Conservation (phyloP, 92 coral and sea anemone species). For the Pocillopora meandrina region DNA sequence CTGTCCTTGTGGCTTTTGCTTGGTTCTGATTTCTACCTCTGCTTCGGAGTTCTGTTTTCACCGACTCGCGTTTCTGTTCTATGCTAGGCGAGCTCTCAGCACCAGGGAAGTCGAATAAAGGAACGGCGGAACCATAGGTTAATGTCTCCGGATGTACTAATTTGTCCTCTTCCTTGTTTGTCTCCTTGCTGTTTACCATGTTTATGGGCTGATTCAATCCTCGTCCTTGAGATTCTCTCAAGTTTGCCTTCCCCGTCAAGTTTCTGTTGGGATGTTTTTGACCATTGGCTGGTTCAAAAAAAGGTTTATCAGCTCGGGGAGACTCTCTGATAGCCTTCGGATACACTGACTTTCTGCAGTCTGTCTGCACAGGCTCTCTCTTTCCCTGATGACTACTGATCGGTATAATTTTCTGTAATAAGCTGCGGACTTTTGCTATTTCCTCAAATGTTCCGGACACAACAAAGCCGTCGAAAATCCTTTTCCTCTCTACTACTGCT, state of each 20-base stretch:
- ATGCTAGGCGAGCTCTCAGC: not conserved
- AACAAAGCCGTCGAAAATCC: slow-evolving; percentile 40
- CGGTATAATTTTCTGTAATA: not conserved
- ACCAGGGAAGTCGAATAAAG: not conserved
- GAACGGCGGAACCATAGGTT: not conserved
- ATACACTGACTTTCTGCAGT: not conserved
- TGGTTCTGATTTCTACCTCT: not conserved
- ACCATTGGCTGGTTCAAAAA: not conserved
- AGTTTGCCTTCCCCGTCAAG: too few relatives aligned
- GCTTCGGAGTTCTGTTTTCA: not conserved
- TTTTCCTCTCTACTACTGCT: slow-evolving; percentile 6
- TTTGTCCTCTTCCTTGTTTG: not conserved
- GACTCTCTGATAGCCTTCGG: not conserved
- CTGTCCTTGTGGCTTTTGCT: too few relatives aligned
- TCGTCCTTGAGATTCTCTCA: not conserved
- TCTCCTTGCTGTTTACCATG: not conserved
- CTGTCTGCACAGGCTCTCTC: not conserved
- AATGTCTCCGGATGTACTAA: not conserved
- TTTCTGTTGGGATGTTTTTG: not conserved
- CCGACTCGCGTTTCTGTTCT: not conserved
- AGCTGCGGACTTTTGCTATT: not conserved
- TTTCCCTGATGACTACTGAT: not conserved
- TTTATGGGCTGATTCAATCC: not conserved
- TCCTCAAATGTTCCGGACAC: slow-evolving; percentile 48
- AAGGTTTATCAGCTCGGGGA: not conserved